Base-by-base conservation (phyloP, 2,888 invertebrate species). In the Torymus texanus region DNA sequence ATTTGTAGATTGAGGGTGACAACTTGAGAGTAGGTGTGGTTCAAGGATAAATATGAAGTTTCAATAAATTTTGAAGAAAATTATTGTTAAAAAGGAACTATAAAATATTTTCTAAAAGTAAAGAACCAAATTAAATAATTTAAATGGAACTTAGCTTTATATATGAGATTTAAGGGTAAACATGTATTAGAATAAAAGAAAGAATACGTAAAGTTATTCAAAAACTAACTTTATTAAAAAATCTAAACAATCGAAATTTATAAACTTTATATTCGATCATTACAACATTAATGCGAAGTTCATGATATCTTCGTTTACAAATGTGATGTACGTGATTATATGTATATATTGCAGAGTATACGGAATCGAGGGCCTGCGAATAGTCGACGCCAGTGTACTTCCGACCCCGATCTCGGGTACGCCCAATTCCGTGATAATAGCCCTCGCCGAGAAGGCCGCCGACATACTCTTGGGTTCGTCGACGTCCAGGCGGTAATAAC, bases 361-460 rank as follows among this genome's bases (percentile, higher is more conserved):
- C 84, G 94, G 94, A 0, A 89, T 95, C 0, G 91, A 92, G 0
- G 92, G 93, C 24, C 87, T 97, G 4, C 92, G 96, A 61, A 92
- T 97, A 73, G 93, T 95, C 82, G 97, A 97, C 89, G 95, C 95
- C 3, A 96, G 96, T 85, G 92, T 96, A 1, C 91, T 97, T 83
- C 97, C 97, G 0, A 92, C 94, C 0, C 94, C 96, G 0, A 90
- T 95, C 29, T 95, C 95, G 1, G 94, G 96, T 2, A 95, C 94
- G 85, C 95, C 97, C 0, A 95, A 95, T 88, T 94, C 94, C 0
- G 92, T 94, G 5, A 88, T 95, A 5, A 90, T 93, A 1, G 93
- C 93, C 1, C 92, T 95, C 87, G 94, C 95, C 0, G 93, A 94
- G 84, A 92, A 91, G 83, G 93, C 94, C 0, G 93, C 92, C 0